Percentiles rank a stretch among this genome's conserved stretches.
Evolutionary conservation across 2,888 invertebrate species (phyloP).

Genomic region (Falcaria lacertinaria): DNA sequence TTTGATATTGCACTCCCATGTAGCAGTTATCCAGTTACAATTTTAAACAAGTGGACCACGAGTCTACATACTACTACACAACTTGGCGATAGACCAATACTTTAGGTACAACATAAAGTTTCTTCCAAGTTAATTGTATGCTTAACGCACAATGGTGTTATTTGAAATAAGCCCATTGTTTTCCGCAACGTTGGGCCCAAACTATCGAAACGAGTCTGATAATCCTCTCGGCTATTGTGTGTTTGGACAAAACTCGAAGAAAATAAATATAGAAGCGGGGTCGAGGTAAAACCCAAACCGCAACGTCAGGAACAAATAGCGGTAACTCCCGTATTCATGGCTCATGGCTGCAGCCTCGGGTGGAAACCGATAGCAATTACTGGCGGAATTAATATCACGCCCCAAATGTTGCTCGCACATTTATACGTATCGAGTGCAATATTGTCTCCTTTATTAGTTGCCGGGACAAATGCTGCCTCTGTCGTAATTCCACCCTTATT

Average conservation of each 20-base stretch:
- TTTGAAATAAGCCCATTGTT: slow-evolving; percentile 48
- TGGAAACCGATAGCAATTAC: slow-evolving; percentile 79
- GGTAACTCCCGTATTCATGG: slow-evolving; percentile 78
- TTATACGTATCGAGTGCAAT: slow-evolving; percentile 79
- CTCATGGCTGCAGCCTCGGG: slow-evolving; percentile 73
- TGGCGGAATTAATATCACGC: slow-evolving; percentile 78
- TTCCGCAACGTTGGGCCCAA: slow-evolving; percentile 40
- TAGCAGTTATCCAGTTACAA: slow-evolving; percentile 16
- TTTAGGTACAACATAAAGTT: not conserved
- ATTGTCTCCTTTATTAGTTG: slow-evolving; percentile 79
- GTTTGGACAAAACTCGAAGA: slow-evolving; percentile 69
- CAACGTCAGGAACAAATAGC: slow-evolving; percentile 78
- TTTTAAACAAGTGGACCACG: no score
- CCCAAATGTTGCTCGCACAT: slow-evolving; percentile 77
- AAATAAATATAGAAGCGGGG: slow-evolving; percentile 70
- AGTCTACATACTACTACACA: no score
- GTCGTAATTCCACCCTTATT: slow-evolving; percentile 67
- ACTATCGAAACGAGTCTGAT: slow-evolving; percentile 54
- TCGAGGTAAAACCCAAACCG: slow-evolving; percentile 72
- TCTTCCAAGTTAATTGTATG: slow-evolving; percentile 29
- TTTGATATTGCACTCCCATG: slow-evolving; percentile 45
- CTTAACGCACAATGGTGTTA: slow-evolving; percentile 36
- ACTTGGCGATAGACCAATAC: not conserved
- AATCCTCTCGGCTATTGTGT: slow-evolving; percentile 59
- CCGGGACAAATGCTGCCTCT: slow-evolving; percentile 69